Base-by-base conservation (phyloP, 2,888 invertebrate genomes). In the Hedychridium roseum region DNA sequence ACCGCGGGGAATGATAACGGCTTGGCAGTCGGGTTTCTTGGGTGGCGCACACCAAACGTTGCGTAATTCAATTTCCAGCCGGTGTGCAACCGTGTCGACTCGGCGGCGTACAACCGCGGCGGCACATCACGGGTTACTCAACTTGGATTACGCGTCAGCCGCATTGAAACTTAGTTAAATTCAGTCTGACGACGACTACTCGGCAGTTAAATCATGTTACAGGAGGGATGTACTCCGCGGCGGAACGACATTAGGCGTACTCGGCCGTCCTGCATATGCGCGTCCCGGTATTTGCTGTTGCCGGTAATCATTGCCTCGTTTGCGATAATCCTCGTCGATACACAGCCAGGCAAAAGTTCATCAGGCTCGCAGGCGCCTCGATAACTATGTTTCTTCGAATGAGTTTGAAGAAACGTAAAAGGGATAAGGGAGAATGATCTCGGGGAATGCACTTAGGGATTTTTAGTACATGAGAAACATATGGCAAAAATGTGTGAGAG, bases 31-130 rank as follows among this genome's bases (percentile, higher is more conserved):
- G n/a, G n/a, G n/a, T n/a, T n/a, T n/a, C n/a, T n/a, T n/a, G n/a
- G n/a, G n/a, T n/a, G n/a, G 43, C 54, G 48, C 47, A 28, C 16
- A 43, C 43, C 20, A 45, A 46, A 7, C 32, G 45, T 45, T 52
- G 50, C 56, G 48, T 56, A 56, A 57, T 55, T 57, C 57, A 52
- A 57, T 57, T 49, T 55, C 45, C 42, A 42, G 47, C 34, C 32
- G 35, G 32, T 23, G 17, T 26, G 16, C 2, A 38, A 21, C 30
- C 28, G 36, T 32, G 9, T 11, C 3, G 34, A 38, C 41, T 54
- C 54, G 41, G 47, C n/a, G 55, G 50, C 54, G 38, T 43, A 34
- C 31, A 11, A 30, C 9, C 16, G 50, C 39, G 15, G 20, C 27
- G 43, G 28, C 28, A 35, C 42, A 45, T 45, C 45, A 43, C 16